Percentiles rank a stretch among this genome's conserved stretches.
Conservation (phyloP, 2,888 invertebrate genomes). For the Drosophila tanythrix region DNA sequence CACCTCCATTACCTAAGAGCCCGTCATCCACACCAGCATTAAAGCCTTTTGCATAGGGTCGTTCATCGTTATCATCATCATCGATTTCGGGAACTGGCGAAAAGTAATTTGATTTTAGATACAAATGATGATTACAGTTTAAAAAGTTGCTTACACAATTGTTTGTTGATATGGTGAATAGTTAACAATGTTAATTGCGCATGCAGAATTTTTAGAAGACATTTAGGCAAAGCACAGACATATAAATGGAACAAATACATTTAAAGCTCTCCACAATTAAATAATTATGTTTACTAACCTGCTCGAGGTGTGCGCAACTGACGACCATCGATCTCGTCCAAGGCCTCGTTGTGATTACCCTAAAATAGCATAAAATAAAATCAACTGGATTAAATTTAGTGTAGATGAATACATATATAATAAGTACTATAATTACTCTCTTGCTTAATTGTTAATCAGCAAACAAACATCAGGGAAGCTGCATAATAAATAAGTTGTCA, state of each 20-base stretch:
- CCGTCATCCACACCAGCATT: conserved; percentile 89
- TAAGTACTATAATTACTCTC: not conserved
- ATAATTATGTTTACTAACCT: conserved; percentile 51
- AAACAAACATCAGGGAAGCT: conserved; percentile 23
- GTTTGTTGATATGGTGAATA: conserved; percentile 13
- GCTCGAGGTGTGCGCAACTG: conserved; percentile 50
- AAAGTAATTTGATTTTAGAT: not conserved
- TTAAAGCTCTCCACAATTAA: conserved; percentile 1
- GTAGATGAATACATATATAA: not conserved
- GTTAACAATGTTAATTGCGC: conserved; percentile 9
- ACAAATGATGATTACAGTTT: not conserved
- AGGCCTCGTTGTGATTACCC: conserved; percentile 43
- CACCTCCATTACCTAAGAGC: conserved; percentile 84
- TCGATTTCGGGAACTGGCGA: conserved; percentile 79
- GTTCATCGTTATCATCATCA: conserved; percentile 86
- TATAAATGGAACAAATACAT: conserved; percentile 9
- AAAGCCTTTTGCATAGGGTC: conserved; percentile 84
- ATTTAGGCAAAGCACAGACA: conserved; percentile 28
- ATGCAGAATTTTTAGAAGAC: conserved; percentile 21
- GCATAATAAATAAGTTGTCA: conserved; percentile 24
- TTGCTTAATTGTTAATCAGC: conserved; percentile 39
- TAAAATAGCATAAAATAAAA: conserved; percentile 27
- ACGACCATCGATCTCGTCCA: conserved; percentile 38
- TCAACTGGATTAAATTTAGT: conserved; percentile 5
- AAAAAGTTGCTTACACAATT: conserved; percentile 49